phyloP scores from a whole-genome alignment of 1,140 invertebrate genomes.

The Bathynomus jamesi region DNA sequence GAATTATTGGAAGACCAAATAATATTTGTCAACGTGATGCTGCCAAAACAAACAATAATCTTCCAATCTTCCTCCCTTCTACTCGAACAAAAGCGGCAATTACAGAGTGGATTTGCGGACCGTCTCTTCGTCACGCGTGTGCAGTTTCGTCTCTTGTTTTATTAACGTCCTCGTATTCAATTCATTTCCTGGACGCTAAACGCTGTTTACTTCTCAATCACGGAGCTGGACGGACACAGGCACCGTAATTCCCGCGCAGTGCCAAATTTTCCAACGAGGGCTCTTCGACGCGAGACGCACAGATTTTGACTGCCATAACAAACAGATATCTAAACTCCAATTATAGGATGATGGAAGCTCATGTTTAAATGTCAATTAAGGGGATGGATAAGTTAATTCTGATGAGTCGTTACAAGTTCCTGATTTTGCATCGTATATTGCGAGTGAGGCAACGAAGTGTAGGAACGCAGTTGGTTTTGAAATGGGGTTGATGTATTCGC shows the following conservation, averaged over 20 bases:
- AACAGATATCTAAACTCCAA: background rate
- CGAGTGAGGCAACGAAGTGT: too few species aligned
- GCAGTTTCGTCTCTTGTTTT: background rate
- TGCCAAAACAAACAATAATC: background rate
- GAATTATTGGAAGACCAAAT: background rate
- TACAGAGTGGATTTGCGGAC: background rate
- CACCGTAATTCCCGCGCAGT: background rate
- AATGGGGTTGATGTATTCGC: too few species aligned
- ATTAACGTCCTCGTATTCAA: background rate
- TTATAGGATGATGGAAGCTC: background rate
- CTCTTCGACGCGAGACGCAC: background rate
- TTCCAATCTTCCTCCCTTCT: background rate
- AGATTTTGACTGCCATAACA: background rate
- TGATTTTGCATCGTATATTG: too few species aligned
- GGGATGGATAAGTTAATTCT: background rate
- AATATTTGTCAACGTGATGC: background rate
- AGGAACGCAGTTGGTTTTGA: too few species aligned
- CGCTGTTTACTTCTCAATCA: background rate
- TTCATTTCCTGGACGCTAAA: constrained; percentile 1
- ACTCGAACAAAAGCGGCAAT: background rate
- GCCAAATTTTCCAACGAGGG: background rate
- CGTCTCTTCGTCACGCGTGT: background rate
- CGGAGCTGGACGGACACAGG: background rate
- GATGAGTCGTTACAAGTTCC: background rate
- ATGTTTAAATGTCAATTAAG: background rate